Evolutionary conservation across 2,888 invertebrate species (phyloP).

Genomic region (Apomyelois bistriatella): DNA sequence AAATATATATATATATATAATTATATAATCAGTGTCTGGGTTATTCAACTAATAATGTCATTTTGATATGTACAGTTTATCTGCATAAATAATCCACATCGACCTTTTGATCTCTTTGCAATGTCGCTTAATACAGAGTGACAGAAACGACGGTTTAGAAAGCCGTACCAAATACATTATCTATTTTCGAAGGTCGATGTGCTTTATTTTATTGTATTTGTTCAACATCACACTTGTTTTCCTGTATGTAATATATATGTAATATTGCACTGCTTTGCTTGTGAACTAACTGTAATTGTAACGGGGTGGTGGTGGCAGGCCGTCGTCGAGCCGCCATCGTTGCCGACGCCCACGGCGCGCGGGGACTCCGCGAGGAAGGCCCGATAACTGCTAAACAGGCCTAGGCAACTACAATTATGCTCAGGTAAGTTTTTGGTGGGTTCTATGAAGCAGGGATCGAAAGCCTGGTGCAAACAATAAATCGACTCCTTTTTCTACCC

Average conservation of each 20-base stretch:
- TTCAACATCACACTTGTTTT: background rate
- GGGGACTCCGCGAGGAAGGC: slow-evolving; percentile 61
- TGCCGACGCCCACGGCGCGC: slow-evolving; percentile 59
- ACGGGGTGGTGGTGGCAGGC: slow-evolving; percentile 42
- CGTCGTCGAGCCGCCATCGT: slow-evolving; percentile 47
- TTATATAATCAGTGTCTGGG: too few relatives aligned
- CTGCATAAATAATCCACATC: too few relatives aligned
- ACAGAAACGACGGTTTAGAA: too few relatives aligned
- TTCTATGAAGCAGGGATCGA: too few relatives aligned
- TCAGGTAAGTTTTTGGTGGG: slow-evolving; percentile 27
- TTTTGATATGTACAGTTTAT: too few relatives aligned
- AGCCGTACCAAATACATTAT: too few relatives aligned
- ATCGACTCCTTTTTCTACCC: too few relatives aligned
- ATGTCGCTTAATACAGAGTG: too few relatives aligned
- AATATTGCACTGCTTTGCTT: slow-evolving; percentile 35
- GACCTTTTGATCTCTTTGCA: too few relatives aligned
- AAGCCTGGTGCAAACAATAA: too few relatives aligned
- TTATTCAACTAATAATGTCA: too few relatives aligned
- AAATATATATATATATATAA: too few relatives aligned
- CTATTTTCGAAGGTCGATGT: background rate
- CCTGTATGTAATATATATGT: background rate
- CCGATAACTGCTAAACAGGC: slow-evolving; percentile 55
- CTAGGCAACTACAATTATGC: slow-evolving; percentile 37
- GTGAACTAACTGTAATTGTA: slow-evolving; percentile 29
- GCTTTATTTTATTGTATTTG: background rate